A percentile compares a stretch with the other conserved stretches of the same genome.
These are phyloP conservation scores for Darevskia mixta DNA, from an alignment of 2,797 vertebrate species.

Conservation along the genomic window DNA sequence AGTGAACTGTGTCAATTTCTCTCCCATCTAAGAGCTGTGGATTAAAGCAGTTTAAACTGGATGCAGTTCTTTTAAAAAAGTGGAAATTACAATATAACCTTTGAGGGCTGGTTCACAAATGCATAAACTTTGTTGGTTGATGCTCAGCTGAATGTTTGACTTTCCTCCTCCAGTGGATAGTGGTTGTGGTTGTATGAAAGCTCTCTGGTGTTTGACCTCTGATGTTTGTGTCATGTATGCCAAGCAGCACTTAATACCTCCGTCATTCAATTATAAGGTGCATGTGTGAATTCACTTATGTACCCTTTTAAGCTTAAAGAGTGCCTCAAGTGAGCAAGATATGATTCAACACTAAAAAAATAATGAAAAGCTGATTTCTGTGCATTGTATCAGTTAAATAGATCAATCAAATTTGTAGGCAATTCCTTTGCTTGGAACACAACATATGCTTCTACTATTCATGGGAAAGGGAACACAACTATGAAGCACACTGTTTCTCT, in stretches of 20 bases:
- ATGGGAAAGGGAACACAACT: background rate
- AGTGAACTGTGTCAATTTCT: no score
- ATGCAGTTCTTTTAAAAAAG: background rate
- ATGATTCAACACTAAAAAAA: background rate
- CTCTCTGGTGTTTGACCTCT: background rate
- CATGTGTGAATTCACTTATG: background rate
- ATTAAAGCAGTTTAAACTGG: background rate
- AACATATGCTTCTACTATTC: background rate
- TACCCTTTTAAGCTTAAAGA: background rate
- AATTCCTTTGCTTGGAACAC: background rate
- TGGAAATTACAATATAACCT: background rate
- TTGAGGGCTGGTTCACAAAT: background rate
- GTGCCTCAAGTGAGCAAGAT: background rate
- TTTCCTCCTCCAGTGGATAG: background rate
- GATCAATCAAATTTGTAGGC: background rate
- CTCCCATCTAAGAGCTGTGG: no score
- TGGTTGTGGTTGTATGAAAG: background rate
- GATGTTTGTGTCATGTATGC: background rate
- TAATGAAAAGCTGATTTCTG: background rate
- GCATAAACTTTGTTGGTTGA: background rate
- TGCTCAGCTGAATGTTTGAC: background rate
- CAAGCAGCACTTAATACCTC: background rate
- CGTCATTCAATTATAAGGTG: background rate
- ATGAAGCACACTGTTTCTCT: background rate
- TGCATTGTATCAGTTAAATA: background rate